These are phyloP conservation scores for Sander vitreus DNA, from an alignment of 2,113 vertebrate species.

Conservation along the genomic window DNA sequence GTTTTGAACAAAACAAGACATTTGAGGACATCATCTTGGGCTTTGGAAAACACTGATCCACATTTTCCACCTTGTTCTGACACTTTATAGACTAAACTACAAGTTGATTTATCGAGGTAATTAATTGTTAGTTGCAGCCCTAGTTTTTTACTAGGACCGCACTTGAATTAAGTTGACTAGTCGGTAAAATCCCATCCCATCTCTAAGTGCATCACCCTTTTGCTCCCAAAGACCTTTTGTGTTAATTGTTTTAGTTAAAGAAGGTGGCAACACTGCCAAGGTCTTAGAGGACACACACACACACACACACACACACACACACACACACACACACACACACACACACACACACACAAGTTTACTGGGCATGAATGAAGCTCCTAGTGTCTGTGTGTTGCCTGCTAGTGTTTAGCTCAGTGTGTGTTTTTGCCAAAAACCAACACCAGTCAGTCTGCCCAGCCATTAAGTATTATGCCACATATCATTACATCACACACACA, in stretches of 20 bases:
- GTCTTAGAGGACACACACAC: slow-evolving; percentile 27
- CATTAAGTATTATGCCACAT: slow-evolving; percentile 41
- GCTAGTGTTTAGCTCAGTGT: slow-evolving; percentile 47
- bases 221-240: slow-evolving; percentile 29
- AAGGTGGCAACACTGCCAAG: slow-evolving; percentile 34
- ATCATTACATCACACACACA: slow-evolving; percentile 44
- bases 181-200: slow-evolving; percentile 1
- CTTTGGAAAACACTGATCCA: too few relatives aligned
- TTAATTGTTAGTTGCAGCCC: too few relatives aligned
- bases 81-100: too few relatives aligned
- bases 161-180: background rate
- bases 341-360: slow-evolving; percentile 14
- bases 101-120: too few relatives aligned
- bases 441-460: slow-evolving; percentile 25
- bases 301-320: slow-evolving; percentile 3
- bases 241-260: slow-evolving; percentile 32
- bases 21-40: too few relatives aligned
- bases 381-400: slow-evolving; percentile 37
- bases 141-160: background rate
- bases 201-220: background rate
- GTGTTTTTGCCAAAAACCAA: slow-evolving; percentile 44
- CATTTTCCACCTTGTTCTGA: too few relatives aligned
- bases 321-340: slow-evolving; percentile 13
- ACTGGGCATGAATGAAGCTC: slow-evolving; percentile 19
- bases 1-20: too few relatives aligned